phyloP scores from a whole-genome alignment of 2,797 vertebrate species.

The Gymnoscopelus microlampas region DNA sequence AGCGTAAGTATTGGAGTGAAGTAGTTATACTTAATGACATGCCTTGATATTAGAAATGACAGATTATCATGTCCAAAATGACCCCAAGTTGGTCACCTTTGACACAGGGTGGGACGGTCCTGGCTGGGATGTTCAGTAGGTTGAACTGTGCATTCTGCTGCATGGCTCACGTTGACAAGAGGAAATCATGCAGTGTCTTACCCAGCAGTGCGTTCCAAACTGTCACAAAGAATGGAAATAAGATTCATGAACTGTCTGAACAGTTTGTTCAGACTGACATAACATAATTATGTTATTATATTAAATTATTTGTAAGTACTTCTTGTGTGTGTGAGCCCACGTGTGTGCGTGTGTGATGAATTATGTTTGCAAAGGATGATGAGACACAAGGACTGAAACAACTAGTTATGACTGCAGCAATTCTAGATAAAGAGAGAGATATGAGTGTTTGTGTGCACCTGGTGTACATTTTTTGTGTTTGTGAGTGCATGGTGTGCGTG shows the following conservation, averaged over 20 bases:
- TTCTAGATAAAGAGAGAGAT: no score
- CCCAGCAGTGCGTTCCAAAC: not conserved
- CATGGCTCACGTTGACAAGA: slow-evolving; percentile 2
- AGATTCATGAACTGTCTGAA: not conserved
- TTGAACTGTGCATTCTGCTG: not conserved
- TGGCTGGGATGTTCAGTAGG: not conserved
- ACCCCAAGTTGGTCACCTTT: not conserved
- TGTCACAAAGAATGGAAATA: slow-evolving; percentile 22
- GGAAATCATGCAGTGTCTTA: not conserved
- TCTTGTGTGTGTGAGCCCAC: not conserved
- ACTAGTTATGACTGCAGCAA: no score
- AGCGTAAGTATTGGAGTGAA: no score
- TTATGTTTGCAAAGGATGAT: no score
- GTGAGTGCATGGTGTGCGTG: not conserved
- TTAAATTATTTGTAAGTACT: not conserved
- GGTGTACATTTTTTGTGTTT: not conserved
- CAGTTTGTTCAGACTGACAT: slow-evolving; percentile 3
- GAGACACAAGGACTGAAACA: no score
- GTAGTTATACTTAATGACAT: not conserved
- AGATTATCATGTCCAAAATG: not conserved
- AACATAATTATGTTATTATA: slow-evolving; percentile 2
- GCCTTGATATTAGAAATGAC: slow-evolving; percentile 9
- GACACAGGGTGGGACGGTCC: not conserved
- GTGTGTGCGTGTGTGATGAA: not conserved
- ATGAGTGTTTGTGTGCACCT: slow-evolving; percentile 6